phyloP scores from a whole-genome alignment of 2,797 vertebrate genomes.

The Sardinella longiceps region DNA sequence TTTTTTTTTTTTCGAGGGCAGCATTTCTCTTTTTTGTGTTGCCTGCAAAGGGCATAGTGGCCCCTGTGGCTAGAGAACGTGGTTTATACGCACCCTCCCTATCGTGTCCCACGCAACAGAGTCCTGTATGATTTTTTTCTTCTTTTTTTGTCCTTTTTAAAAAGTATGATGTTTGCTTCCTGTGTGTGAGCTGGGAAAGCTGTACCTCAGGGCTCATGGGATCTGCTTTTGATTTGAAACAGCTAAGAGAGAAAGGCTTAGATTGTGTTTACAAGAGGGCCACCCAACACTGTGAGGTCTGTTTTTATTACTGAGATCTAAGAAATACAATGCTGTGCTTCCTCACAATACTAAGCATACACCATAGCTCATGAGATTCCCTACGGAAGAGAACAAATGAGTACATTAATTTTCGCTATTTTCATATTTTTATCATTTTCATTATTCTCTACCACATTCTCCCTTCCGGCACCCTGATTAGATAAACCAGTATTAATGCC shows the following conservation, averaged over 20 bases:
- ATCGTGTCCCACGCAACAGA: background rate
- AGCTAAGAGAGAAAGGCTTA: background rate
- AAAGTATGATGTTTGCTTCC: slow-evolving; percentile 4
- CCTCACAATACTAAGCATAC: background rate
- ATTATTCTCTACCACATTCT: too few species aligned
- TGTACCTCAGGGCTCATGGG: background rate
- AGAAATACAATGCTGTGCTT: background rate
- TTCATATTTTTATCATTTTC: too few species aligned
- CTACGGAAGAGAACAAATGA: background rate
- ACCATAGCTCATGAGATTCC: background rate
- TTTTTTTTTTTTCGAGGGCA: background rate
- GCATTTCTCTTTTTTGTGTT: background rate
- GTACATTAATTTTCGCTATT: background rate
- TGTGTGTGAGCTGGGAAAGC: background rate
- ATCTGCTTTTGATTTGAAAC: background rate
- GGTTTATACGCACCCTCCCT: background rate
- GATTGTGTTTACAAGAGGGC: background rate
- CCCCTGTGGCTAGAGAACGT: background rate
- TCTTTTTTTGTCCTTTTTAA: background rate
- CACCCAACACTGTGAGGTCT: background rate
- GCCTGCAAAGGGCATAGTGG: background rate
- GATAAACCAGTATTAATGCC: too few species aligned
- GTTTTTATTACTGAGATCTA: background rate
- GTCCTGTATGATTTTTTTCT: background rate
- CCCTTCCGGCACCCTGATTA: too few species aligned